Evolutionary conservation across 2,797 vertebrate species (phyloP).

Genomic region (Poeciliopsis turneri): DNA sequence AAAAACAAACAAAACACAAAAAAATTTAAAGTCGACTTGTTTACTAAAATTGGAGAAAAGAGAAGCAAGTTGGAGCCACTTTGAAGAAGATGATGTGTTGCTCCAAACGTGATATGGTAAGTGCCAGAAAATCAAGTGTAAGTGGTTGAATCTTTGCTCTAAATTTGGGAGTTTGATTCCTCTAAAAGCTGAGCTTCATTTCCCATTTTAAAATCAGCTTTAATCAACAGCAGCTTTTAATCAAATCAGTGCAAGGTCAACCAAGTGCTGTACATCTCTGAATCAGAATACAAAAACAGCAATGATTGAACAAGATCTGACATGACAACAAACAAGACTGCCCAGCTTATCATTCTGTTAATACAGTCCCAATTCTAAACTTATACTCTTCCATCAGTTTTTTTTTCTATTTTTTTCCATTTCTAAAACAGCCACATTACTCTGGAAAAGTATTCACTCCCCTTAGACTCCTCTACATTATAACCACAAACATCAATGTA

Average conservation of each 20-base stretch:
- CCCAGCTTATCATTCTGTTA: slow-evolving; percentile 54
- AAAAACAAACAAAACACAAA: not conserved
- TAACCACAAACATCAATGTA: not conserved
- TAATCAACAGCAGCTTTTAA: slow-evolving; percentile 49
- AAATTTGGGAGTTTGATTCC: slow-evolving; percentile 57
- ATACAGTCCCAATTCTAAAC: slow-evolving; percentile 67
- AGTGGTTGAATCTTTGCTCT: slow-evolving; percentile 41
- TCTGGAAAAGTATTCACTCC: not conserved
- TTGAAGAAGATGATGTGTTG: slow-evolving; percentile 9
- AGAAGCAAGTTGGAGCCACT: slow-evolving; percentile 33
- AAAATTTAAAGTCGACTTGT: slow-evolving; percentile 9
- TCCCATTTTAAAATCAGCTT: slow-evolving; percentile 33
- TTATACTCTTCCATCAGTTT: slow-evolving; percentile 62
- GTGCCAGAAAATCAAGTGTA: slow-evolving; percentile 40
- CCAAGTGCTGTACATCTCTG: slow-evolving; percentile 29
- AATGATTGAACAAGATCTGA: slow-evolving; percentile 56
- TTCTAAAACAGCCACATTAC: slow-evolving; percentile 23
- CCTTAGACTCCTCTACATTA: not conserved
- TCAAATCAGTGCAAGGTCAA: slow-evolving; percentile 38
- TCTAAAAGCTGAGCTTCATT: slow-evolving; percentile 51
- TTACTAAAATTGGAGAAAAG: slow-evolving; percentile 32
- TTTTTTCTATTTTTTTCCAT: slow-evolving; percentile 30
- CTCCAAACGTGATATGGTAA: slow-evolving; percentile 20
- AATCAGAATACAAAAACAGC: slow-evolving; percentile 37
- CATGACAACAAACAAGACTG: slow-evolving; percentile 45